These are phyloP conservation scores for Terebella lapidaria DNA, from an alignment of 2,888 invertebrate species.

Conservation along the genomic window DNA sequence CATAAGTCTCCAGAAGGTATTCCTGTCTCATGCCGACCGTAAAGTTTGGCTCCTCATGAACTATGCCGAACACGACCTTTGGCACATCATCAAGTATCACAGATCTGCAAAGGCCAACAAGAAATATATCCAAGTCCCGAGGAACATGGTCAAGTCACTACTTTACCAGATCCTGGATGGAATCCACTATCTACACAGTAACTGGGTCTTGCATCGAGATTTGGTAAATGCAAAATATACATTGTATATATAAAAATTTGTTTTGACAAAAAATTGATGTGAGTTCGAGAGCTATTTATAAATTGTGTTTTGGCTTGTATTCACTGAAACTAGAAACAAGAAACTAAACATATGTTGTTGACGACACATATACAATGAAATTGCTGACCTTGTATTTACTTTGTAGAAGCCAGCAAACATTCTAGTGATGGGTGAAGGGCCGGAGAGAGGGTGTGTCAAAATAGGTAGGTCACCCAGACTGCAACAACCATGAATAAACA, in stretches of 20 bases:
- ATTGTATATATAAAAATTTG: slow-evolving; percentile 22
- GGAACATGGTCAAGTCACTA: slow-evolving; percentile 80
- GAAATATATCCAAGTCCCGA: slow-evolving; percentile 90
- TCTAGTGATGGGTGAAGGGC: slow-evolving; percentile 97
- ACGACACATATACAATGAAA: background rate
- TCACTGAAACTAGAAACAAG: too few species aligned
- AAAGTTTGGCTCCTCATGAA: slow-evolving; percentile 97
- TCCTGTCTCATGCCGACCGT: slow-evolving; percentile 90
- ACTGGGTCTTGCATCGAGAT: slow-evolving; percentile 98
- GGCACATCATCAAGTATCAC: slow-evolving; percentile 99
- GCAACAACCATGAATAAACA: too few species aligned
- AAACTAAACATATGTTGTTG: background rate
- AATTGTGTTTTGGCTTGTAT: background rate
- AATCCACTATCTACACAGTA: slow-evolving; percentile 96
- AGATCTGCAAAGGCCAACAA: slow-evolving; percentile 96
- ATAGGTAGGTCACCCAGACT: slow-evolving; percentile 60
- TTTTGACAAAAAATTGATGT: slow-evolving; percentile 16
- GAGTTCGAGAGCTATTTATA: background rate
- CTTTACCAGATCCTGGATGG: slow-evolving; percentile 97
- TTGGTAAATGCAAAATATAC: slow-evolving; percentile 70
- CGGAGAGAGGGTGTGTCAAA: slow-evolving; percentile 92
- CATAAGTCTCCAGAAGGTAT: slow-evolving; percentile 91
- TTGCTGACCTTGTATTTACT: background rate
- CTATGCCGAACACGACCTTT: slow-evolving; percentile 97
- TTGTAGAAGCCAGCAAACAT: slow-evolving; percentile 95